Evolutionary conservation across 2,888 invertebrate genomes (phyloP).

Genomic region (Microctonus aethiopoides): DNA sequence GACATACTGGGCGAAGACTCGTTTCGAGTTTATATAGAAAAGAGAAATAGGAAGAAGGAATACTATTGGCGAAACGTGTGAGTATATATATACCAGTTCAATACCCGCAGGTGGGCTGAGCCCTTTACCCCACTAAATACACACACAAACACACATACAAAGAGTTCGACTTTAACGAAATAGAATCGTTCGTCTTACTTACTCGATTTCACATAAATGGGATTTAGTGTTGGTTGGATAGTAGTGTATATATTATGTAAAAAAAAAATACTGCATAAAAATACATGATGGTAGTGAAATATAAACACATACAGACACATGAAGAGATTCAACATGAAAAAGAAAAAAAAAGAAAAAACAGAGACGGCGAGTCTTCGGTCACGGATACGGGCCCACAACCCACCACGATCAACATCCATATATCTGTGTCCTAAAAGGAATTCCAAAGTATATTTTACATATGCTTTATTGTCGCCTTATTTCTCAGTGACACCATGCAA

Average conservation of each 20-base stretch:
- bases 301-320: constrained; percentile 24
- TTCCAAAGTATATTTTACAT: constrained; percentile 68
- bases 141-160: constrained; percentile 15
- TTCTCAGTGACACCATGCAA: constrained; percentile 56
- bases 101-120: constrained; percentile 55
- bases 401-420: constrained; percentile 57
- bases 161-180: constrained; percentile 53
- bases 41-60: constrained; percentile 41
- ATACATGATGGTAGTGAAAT: constrained; percentile 20
- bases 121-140: constrained; percentile 36
- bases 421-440: constrained; percentile 67
- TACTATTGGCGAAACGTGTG: constrained; percentile 22
- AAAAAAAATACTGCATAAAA: too few relatives aligned
- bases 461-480: constrained; percentile 67
- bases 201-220: constrained; percentile 40
- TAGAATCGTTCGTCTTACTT: constrained; percentile 59
- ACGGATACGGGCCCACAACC: constrained; percentile 52
- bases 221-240: background rate
- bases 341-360: background rate
- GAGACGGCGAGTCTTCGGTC: constrained; percentile 39
- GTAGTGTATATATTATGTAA: constrained; percentile 10
- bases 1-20: constrained; percentile 21
- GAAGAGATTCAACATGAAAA: too few relatives aligned
- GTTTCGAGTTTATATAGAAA: constrained; percentile 6
- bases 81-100: constrained; percentile 31